Evolutionary conservation across 1,140 invertebrate species (phyloP), one percentile per base, ranked within the genome.

Genomic region (Temnothorax longispinosus): DNA sequence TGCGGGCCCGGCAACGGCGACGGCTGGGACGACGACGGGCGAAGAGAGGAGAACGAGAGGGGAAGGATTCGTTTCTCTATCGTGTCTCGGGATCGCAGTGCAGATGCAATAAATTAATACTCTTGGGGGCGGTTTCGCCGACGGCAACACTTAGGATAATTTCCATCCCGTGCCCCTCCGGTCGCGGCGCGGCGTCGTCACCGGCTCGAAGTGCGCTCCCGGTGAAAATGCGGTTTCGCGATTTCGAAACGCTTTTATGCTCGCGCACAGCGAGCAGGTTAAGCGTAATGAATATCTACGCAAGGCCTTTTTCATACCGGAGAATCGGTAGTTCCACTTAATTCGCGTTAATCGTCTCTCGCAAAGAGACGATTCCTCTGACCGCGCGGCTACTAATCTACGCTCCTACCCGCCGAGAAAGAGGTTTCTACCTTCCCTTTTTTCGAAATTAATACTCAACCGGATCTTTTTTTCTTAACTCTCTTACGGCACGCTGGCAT

Each of bases 71-170:
- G 64, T 52, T n/a, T 18, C 35, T 21, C 35, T 67, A 44, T 76
- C 78, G 21, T 52, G 32, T 47, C 41, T 44, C 38, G 50, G 50
- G 88, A 35, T 58, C 56, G 47, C 50, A 3, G 50, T 74, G 65
- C 35, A 67, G 72, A 67, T 35, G 81, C 38, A 60, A 78, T 74
- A 82, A 74, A 74, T 78, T 85, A 88, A 89, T 64, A 67, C 69
- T 76, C 35, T 18, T 44, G 44, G 35, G 72, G 62, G 58, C 58
- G 87, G 58, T 38, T 88, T 47, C 74, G 38, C 86, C 35, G 50
- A 67, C 13, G 54, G 54, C 71, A 67, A 69, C 86, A 60, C 44
- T 88, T 85, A 11, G 56, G 44, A 85, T 84, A 88, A 88, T 86
- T 77, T 74, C 50, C 41, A 32, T 81, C 52, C 80, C 27, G 65